Evolutionary conservation across 1,140 invertebrate genomes (phyloP), one percentile per base, ranked within the genome.

Genomic region (Caenorhabditis briggsae): DNA sequence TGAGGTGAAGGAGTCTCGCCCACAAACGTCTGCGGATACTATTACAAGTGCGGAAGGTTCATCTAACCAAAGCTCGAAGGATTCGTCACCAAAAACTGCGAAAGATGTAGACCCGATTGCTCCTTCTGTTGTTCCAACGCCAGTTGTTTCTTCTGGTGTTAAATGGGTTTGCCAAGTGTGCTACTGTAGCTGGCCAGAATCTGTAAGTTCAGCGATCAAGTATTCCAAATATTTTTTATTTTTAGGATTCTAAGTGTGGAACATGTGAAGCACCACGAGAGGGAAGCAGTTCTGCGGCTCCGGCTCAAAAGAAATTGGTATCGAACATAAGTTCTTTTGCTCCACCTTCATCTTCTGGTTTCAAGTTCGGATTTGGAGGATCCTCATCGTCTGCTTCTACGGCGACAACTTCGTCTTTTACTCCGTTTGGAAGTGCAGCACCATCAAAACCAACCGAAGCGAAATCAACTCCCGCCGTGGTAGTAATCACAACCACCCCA

Each of bases 341-440:
- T 12, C 59, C 83, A 12, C 3, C 12, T 20, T 2, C 16, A 61
- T 18, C 83, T n/a, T 41, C 43, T 3, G 65, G 6, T 43, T 64
- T 84, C 46, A 61, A 46, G 14, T 84, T 84, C 33, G 83, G 83
- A 11, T 50, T 84, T 50, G 82, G 82, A 58, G 25, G 23, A 61
- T 18, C 46, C 2, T 8, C 70, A 11, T 16, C 61, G 5, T 33
- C 11, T 65, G n/a, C 46, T 43, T 46, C 43, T 18, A 48, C 65
- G 5, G 12, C 46, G 5, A 46, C 70, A 48, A 23, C 43, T 2
- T 5, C 43, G 1, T 1, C 33, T 33, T 2, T 33, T 46, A 25
- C 23, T 53, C n/a, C 46, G 1, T 50, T 53, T 11, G 70, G 70
- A 78, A 70, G 2, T 91, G 98, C 95, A 6, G 96, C 96, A 83